These are phyloP conservation scores for Hirtodrosophila duncani DNA, from an alignment of 2,888 invertebrate genomes.

Conservation along the genomic window DNA sequence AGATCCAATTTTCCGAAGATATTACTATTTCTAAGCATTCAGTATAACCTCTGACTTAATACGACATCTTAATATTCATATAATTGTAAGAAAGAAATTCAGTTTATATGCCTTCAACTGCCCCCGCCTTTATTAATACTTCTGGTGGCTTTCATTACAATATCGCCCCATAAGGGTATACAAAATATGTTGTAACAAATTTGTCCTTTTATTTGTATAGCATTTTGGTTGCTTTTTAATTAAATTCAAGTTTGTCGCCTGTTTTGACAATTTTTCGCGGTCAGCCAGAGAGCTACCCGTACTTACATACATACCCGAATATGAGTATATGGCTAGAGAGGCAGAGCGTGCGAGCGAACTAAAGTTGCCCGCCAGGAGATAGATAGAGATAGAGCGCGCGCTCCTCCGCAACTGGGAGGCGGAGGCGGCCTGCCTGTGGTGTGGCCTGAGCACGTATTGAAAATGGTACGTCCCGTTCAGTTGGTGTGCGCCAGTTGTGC, in stretches of 20 bases:
- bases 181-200: too few species aligned
- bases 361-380: slow-evolving; percentile 12
- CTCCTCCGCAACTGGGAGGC: slow-evolving; percentile 40
- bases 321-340: slow-evolving; percentile 17
- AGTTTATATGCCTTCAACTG: too few species aligned
- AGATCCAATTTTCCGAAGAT: too few species aligned
- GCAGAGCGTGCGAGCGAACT: slow-evolving; percentile 12
- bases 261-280: slow-evolving; percentile 61
- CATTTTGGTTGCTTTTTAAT: slow-evolving; percentile 48
- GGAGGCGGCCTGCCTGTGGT: slow-evolving; percentile 24
- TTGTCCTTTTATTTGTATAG: slow-evolving; percentile 20
- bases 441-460: slow-evolving; percentile 27
- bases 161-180: too few species aligned
- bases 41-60: too few species aligned
- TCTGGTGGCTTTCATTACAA: too few species aligned
- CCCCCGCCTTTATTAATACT: too few species aligned
- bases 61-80: too few species aligned
- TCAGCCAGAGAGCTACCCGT: slow-evolving; percentile 38
- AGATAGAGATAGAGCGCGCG: slow-evolving; percentile 16
- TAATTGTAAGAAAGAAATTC: too few species aligned
- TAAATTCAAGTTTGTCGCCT: slow-evolving; percentile 65
- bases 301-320: neutral
- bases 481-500: slow-evolving; percentile 58
- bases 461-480: slow-evolving; percentile 44
- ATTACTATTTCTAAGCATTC: too few species aligned